phyloP scores from a whole-genome alignment of 2,797 vertebrate species.

The Phataginus tricuspis region DNA sequence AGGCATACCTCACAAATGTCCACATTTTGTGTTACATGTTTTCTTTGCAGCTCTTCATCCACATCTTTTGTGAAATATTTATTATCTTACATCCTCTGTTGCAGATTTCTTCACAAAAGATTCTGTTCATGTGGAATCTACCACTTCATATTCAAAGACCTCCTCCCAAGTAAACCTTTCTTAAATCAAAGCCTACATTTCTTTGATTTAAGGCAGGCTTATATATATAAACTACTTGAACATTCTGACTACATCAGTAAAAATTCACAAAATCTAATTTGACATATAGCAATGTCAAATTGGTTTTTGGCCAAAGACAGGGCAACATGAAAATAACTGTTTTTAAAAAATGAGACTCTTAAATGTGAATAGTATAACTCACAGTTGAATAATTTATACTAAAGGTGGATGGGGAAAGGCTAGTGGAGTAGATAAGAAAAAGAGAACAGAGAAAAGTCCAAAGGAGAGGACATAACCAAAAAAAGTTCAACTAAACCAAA shows the following conservation, averaged over 20 bases:
- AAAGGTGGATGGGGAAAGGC: not conserved
- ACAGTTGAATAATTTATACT: not conserved
- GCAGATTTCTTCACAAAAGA: constrained; percentile 43
- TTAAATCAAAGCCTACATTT: not conserved
- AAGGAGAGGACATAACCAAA: not conserved
- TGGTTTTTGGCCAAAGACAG: constrained; percentile 18
- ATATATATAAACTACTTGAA: not conserved
- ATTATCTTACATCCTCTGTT: constrained; percentile 27
- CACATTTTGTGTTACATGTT: constrained; percentile 48
- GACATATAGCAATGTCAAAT: constrained; percentile 15
- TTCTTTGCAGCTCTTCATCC: constrained; percentile 57
- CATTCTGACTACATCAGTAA: constrained; percentile 44
- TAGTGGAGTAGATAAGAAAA: not conserved
- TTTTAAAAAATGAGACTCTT: constrained; percentile 5
- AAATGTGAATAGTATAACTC: not conserved
- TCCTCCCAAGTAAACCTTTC: not conserved
- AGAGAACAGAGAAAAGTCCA: not conserved
- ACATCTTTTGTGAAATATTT: constrained; percentile 26
- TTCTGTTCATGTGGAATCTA: not conserved
- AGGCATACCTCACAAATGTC: constrained; percentile 65
- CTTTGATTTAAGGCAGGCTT: constrained; percentile 20
- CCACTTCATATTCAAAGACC: not conserved
- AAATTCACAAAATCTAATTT: constrained; percentile 57
- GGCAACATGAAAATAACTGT: not conserved
- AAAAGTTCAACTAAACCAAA: not conserved